Evolutionary conservation across 2,888 invertebrate species (phyloP).

Genomic region (Pilophorus perplexus): DNA sequence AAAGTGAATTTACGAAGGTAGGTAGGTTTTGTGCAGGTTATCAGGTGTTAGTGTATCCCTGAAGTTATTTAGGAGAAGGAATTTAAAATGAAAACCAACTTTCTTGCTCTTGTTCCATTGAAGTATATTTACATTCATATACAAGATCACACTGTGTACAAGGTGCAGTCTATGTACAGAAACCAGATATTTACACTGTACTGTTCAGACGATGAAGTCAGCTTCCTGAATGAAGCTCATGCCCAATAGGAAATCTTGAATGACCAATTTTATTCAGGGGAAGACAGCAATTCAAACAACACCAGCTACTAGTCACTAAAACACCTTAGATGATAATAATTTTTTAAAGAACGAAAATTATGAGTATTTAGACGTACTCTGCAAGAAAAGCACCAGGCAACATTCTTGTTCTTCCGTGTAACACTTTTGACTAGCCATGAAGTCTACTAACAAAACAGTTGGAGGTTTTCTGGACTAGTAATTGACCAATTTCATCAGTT

Average conservation of each 20-base stretch:
- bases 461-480: no score
- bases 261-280: background rate
- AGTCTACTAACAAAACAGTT: no score
- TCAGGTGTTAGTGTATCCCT: no score
- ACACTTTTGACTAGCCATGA: no score
- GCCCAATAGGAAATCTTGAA: background rate
- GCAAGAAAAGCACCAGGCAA: background rate
- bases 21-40: no score
- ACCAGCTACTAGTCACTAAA: background rate
- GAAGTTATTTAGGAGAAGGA: no score
- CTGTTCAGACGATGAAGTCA: background rate
- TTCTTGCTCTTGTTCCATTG: no score
- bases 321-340: no score
- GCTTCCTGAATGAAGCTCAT: background rate
- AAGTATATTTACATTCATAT: conserved; percentile 34
- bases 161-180: conserved; percentile 22
- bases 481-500: no score
- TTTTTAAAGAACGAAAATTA: background rate
- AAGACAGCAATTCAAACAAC: conserved; percentile 14
- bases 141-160: conserved; percentile 30
- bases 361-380: background rate
- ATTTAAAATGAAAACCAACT: no score
- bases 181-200: conserved; percentile 23
- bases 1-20: no score
- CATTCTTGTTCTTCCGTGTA: no score